Evolutionary conservation across 1,140 invertebrate species (phyloP).

Genomic region (Hylaeus anthracinus): DNA sequence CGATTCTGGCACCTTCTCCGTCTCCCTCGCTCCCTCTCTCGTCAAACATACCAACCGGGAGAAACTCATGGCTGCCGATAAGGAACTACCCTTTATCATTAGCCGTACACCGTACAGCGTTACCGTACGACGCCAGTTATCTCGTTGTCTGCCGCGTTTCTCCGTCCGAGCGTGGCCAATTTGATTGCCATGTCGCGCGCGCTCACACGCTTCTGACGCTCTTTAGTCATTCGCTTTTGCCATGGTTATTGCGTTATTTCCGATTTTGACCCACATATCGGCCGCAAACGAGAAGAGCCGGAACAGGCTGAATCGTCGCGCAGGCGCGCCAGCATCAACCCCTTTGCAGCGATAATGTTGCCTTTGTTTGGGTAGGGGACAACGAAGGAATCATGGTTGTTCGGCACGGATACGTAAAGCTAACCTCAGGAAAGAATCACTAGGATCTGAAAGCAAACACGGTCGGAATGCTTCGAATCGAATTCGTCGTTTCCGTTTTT

Average conservation of each 20-base stretch:
- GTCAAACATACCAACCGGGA: constrained; percentile 36
- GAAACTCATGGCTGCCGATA: constrained; percentile 43
- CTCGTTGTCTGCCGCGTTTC: constrained; percentile 41
- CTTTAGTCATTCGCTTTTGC: constrained; percentile 46
- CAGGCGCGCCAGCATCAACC: constrained; percentile 2
- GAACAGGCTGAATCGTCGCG: not conserved
- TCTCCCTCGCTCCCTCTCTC: not conserved
- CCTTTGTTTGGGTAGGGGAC: not conserved
- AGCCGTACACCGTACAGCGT: constrained; percentile 41
- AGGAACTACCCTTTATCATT: constrained; percentile 53
- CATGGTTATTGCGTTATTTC: constrained; percentile 48
- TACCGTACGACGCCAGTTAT: constrained; percentile 44
- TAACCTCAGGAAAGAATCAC: too few species aligned
- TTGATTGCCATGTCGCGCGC: constrained; percentile 33
- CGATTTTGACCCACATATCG: constrained; percentile 28
- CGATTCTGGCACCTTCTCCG: constrained; percentile 69
- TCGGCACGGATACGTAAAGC: too few species aligned
- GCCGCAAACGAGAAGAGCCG: constrained; percentile 9
- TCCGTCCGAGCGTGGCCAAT: constrained; percentile 48
- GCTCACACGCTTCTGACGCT: constrained; percentile 14
- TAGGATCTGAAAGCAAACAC: too few species aligned
- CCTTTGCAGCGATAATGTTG: constrained; percentile 34
- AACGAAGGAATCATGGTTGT: too few species aligned
- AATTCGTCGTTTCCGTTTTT: too few species aligned
- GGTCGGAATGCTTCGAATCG: too few species aligned